These are phyloP conservation scores for Mimumesa dahlbomi DNA, from an alignment of 2,888 invertebrate species.

Conservation along the genomic window DNA sequence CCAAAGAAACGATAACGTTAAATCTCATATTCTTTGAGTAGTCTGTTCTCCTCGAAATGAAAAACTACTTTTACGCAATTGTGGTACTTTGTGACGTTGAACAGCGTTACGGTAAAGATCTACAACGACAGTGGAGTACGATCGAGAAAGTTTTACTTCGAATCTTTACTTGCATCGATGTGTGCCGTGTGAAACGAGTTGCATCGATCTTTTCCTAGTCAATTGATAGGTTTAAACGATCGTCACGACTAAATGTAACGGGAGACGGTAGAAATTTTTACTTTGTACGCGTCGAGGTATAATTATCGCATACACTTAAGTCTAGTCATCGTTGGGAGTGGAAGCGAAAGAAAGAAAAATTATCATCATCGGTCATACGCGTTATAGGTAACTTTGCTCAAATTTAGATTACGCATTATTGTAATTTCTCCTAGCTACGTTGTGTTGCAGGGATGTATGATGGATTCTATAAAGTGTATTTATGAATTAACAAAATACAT, in stretches of 20 bases:
- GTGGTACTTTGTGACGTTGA: no score
- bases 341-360: slow-evolving; percentile 27
- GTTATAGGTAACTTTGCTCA: slow-evolving; percentile 75
- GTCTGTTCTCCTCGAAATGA: no score
- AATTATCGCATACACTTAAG: slow-evolving; percentile 55
- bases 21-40: no score
- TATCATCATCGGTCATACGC: slow-evolving; percentile 61
- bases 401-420: slow-evolving; percentile 70
- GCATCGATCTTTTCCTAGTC: slow-evolving; percentile 71
- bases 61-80: no score
- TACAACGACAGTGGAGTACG: no score
- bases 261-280: slow-evolving; percentile 34
- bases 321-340: slow-evolving; percentile 66
- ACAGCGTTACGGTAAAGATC: no score
- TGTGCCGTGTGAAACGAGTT: slow-evolving; percentile 15
- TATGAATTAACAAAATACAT: slow-evolving; percentile 69
- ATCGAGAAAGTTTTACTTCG: neutral
- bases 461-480: slow-evolving; percentile 69
- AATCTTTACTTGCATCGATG: slow-evolving; percentile 7
- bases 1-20: slow-evolving; percentile 13
- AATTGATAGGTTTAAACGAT: slow-evolving; percentile 69
- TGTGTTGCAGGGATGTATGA: slow-evolving; percentile 67
- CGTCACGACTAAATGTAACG: slow-evolving; percentile 42
- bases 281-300: slow-evolving; percentile 48
- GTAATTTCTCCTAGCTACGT: slow-evolving; percentile 65